Percentiles rank a stretch among this genome's conserved stretches.
Conservation (phyloP, 2,113 vertebrate genomes). For the Echinops telfairi region DNA sequence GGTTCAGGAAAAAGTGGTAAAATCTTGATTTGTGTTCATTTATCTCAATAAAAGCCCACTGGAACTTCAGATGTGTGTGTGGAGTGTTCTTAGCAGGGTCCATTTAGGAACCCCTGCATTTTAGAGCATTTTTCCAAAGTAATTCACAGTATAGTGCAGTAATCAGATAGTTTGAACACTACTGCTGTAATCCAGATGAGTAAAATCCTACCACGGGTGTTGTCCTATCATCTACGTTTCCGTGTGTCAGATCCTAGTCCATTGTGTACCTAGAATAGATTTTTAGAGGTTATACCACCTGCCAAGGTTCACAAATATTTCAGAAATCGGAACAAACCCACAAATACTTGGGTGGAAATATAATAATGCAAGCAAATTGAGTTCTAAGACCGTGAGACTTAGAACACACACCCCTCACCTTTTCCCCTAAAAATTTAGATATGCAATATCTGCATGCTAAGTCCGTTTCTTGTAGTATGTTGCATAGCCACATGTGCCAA, state of each 20-base stretch:
- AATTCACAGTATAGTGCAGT: background rate
- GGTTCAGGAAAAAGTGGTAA: slow-evolving; percentile 84
- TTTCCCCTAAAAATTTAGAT: background rate
- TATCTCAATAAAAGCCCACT: slow-evolving; percentile 92
- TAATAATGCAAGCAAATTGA: background rate
- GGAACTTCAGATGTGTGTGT: slow-evolving; percentile 81
- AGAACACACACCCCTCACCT: background rate
- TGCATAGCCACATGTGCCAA: background rate
- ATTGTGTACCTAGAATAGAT: background rate
- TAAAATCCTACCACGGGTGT: background rate
- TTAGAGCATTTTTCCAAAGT: background rate
- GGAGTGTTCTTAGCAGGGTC: slow-evolving; percentile 19
- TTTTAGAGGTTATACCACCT: background rate
- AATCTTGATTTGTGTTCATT: slow-evolving; percentile 87
- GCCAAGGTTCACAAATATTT: background rate
- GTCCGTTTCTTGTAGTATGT: background rate
- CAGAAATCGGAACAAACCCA: no score
- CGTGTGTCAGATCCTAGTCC: no score
- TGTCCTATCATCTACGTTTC: no score
- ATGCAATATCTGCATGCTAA: background rate
- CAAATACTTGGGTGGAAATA: background rate
- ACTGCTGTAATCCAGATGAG: background rate
- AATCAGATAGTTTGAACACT: background rate
- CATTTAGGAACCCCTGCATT: background rate
- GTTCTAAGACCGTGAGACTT: background rate